Evolutionary conservation across 1,140 invertebrate genomes (phyloP), one percentile per base, ranked within the genome.

Genomic region (Macrosteles quadrilineatus): DNA sequence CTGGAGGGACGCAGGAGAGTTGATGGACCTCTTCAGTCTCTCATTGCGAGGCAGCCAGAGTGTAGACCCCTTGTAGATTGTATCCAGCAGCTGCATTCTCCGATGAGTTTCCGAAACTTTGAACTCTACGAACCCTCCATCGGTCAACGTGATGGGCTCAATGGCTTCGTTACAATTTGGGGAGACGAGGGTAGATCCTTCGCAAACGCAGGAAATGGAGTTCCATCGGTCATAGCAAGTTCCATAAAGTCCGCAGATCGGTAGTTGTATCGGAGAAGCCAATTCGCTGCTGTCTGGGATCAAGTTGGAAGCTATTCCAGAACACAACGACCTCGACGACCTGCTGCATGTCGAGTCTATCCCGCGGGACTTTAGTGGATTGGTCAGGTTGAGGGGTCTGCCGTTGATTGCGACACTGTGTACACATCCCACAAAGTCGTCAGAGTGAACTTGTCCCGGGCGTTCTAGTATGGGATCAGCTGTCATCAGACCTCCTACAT

Each of bases 381-480:
- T 87, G 21, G 89, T 91, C 62, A 96, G 78, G 76, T 96, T 95
- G 1, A 96, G 76, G 0, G 86, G 79, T 12, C 91, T 83, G 9
- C 94, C 94, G 77, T 97, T 96, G 32, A 98, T 88, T 0, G 89
- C 87, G 0, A 97, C 89, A 72, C 93, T 94, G 75, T 97, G 93
- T 64, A 98, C 86, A 76, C 96, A 98, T 1, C 96, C 96, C 36
- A 97, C 88, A 63, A 98, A 89, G 79, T 98, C 95, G 77, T 97
- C 94, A 0, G 94, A 91, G 72, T 90, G 88, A 25, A 98, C 87
- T 83, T 97, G 94, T 0, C 92, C 94, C 0, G 92, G 91, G 66
- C 93, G 85, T 79, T 95, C 91, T 9, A 96, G 79, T 0, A 97
- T 87, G 0, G 93, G 89, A 80, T 95, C 91, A 0, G 95, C 90